phyloP scores from a whole-genome alignment of 2,888 invertebrate species.

The Coelopa pilipes region DNA sequence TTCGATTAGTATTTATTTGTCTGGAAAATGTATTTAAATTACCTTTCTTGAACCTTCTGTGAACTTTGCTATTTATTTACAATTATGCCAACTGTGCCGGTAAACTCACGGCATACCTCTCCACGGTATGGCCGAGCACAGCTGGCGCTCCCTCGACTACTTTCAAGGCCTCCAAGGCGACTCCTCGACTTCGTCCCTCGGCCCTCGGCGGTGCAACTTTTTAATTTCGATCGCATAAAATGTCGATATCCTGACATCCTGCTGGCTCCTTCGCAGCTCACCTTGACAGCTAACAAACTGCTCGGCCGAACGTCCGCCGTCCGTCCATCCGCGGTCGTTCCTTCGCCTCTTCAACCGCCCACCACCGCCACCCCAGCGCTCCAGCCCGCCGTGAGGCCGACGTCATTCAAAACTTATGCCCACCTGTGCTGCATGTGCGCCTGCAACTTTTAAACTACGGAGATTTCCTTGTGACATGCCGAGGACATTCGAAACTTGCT shows the following conservation, averaged over 20 bases:
- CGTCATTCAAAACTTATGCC: not conserved
- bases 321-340: not conserved
- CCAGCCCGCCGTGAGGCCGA: not conserved
- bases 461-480: conserved; percentile 15
- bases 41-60: too few relatives aligned
- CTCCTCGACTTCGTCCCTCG: too few relatives aligned
- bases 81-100: not conserved
- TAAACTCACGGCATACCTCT: not conserved
- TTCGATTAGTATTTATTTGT: too few relatives aligned
- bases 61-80: too few relatives aligned
- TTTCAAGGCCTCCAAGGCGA: too few relatives aligned
- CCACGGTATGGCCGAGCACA: too few relatives aligned
- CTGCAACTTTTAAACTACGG: not conserved
- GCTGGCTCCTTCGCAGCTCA: not conserved
- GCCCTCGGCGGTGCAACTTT: not conserved
- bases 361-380: too few relatives aligned
- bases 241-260: conserved; percentile 17
- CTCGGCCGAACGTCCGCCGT: not conserved
- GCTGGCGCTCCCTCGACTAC: too few relatives aligned
- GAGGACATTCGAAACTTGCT: conserved; percentile 25
- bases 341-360: too few relatives aligned
- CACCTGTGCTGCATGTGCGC: not conserved
- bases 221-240: conserved; percentile 3
- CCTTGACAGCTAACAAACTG: not conserved
- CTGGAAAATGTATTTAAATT: too few relatives aligned